phyloP scores from a whole-genome alignment of 2,113 vertebrate species.

The Hippocampus mohnikei region DNA sequence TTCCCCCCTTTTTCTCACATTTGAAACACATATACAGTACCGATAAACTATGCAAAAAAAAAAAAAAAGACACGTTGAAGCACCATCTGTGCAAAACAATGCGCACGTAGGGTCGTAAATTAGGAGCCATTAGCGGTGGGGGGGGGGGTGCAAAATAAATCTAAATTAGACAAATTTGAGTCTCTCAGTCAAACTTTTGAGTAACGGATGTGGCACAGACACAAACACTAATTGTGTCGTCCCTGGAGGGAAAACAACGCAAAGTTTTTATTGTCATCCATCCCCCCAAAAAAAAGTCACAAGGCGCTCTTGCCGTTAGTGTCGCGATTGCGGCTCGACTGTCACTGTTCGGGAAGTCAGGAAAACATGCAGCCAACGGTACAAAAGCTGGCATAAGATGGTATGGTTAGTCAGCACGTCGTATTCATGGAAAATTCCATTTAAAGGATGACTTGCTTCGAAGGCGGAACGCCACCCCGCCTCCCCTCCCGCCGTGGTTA shows the following conservation, averaged over 20 bases:
- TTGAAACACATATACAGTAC: constrained; percentile 70
- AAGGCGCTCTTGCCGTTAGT: constrained; percentile 51
- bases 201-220: constrained; percentile 55
- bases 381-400: constrained; percentile 9
- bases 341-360: constrained; percentile 21
- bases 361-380: constrained; percentile 15
- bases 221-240: constrained; percentile 55
- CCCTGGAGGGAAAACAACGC: constrained; percentile 30
- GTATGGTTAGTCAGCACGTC: not conserved
- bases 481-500: constrained; percentile 30
- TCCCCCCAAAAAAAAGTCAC: constrained; percentile 12
- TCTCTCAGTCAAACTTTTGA: constrained; percentile 60
- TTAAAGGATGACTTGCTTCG: not conserved
- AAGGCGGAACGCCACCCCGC: constrained; percentile 1
- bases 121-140: constrained; percentile 56
- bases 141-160: constrained; percentile 57
- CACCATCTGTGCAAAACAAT: constrained; percentile 72
- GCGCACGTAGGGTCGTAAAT: constrained; percentile 64
- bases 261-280: constrained; percentile 3
- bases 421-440: constrained; percentile 41
- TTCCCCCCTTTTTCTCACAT: constrained; percentile 19
- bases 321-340: constrained; percentile 50
- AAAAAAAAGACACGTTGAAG: constrained; percentile 35
- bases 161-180: constrained; percentile 71
- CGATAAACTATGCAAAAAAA: constrained; percentile 75